Evolutionary conservation across 2,888 invertebrate genomes (phyloP).

Genomic region (Cinara cedri): DNA sequence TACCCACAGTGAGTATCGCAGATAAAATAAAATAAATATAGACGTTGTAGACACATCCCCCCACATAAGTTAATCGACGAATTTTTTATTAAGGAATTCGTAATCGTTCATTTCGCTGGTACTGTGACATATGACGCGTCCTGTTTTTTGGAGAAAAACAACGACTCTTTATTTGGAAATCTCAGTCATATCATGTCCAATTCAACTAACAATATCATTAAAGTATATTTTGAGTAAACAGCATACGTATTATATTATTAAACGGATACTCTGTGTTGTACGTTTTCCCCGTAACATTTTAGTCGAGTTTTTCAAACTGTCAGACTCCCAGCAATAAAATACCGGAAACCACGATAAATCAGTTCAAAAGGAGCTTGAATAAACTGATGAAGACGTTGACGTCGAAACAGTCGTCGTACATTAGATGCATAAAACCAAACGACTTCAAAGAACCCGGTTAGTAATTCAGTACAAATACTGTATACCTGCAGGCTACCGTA

Average conservation of each 20-base stretch:
- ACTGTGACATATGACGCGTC: constrained; percentile 87
- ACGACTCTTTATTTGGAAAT: constrained; percentile 87
- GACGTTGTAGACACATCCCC: too few species aligned
- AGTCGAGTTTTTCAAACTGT: constrained; percentile 62
- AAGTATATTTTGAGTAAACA: constrained; percentile 61
- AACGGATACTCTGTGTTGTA: neutral
- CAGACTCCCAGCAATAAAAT: constrained; percentile 78
- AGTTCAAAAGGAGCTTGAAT: constrained; percentile 86
- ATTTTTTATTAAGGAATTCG: constrained; percentile 89
- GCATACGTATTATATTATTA: neutral
- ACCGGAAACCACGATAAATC: constrained; percentile 87
- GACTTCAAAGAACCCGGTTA: constrained; percentile 75
- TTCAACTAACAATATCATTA: constrained; percentile 71
- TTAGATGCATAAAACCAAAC: constrained; percentile 93
- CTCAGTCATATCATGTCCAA: constrained; percentile 82
- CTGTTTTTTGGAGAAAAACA: constrained; percentile 92
- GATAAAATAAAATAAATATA: neutral
- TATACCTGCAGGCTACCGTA: too few species aligned
- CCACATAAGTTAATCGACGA: neutral
- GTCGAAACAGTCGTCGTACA: constrained; percentile 92
- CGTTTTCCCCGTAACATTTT: neutral
- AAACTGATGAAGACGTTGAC: constrained; percentile 88
- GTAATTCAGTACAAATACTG: constrained; percentile 63
- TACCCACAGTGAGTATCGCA: constrained; percentile 57
- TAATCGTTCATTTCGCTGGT: constrained; percentile 89